Conservation (phyloP, 2,113 vertebrate genomes). For the Psittacara wagleri region DNA sequence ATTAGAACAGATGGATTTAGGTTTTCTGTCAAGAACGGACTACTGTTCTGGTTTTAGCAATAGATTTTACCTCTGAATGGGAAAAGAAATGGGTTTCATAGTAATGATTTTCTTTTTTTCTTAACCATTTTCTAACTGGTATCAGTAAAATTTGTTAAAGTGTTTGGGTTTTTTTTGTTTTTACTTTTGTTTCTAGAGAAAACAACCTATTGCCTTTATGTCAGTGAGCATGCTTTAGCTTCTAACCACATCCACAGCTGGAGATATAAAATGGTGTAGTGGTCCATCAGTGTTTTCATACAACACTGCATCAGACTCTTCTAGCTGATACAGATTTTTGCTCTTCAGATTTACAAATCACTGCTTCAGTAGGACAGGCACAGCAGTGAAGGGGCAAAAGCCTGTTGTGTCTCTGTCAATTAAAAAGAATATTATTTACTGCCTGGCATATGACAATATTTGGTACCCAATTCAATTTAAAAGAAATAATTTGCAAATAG, state of each 20-base stretch:
- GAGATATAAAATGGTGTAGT: not conserved
- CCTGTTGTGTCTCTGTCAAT: not conserved
- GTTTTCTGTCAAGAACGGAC: not conserved
- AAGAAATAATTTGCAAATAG: not conserved
- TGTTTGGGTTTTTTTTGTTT: not conserved
- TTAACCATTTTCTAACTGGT: not conserved
- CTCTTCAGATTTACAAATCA: not conserved
- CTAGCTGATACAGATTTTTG: not conserved
- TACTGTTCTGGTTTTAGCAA: not conserved
- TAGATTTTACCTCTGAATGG: not conserved
- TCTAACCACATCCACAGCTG: not conserved
- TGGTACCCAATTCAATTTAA: not conserved
- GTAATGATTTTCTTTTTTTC: not conserved
- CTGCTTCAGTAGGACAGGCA: not conserved
- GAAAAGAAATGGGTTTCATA: not conserved
- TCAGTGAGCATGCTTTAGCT: not conserved
- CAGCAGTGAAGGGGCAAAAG: not conserved
- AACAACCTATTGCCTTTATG: not conserved
- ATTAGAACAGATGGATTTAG: not conserved
- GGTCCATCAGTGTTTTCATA: not conserved
- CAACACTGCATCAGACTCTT: not conserved
- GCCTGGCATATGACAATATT: not conserved
- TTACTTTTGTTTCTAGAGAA: not conserved
- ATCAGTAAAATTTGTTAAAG: not conserved
- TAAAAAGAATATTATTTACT: not conserved